phyloP scores from a whole-genome alignment of 2,888 invertebrate genomes.

The Watsonalla cultraria region DNA sequence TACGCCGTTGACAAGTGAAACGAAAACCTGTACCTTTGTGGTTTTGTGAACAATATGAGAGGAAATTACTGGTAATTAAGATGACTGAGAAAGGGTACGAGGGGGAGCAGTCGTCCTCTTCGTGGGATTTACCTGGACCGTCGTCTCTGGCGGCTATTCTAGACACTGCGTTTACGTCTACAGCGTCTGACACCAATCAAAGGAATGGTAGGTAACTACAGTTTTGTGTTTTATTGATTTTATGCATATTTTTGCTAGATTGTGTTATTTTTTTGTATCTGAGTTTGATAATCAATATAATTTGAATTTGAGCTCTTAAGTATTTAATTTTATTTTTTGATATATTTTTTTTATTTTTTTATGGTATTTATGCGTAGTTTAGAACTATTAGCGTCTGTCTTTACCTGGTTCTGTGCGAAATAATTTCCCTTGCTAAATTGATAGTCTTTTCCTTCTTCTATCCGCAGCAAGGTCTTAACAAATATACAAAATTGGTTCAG shows the following conservation, averaged over 20 bases:
- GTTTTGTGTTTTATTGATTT: not conserved
- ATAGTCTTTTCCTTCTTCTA: too few species aligned
- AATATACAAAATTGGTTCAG: too few species aligned
- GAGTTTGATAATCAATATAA: not conserved
- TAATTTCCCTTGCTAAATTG: too few species aligned
- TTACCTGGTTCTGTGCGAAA: too few species aligned
- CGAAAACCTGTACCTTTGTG: constrained; percentile 12
- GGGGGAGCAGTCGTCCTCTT: constrained; percentile 53
- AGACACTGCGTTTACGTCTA: constrained; percentile 81
- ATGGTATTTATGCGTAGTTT: too few species aligned
- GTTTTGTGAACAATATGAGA: constrained; percentile 33
- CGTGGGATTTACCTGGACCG: constrained; percentile 69
- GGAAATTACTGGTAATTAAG: constrained; percentile 28
- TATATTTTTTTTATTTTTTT: too few species aligned
- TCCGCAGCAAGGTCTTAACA: too few species aligned
- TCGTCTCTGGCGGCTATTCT: constrained; percentile 81
- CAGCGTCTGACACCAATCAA: constrained; percentile 57
- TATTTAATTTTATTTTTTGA: too few species aligned
- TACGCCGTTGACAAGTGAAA: constrained; percentile 3
- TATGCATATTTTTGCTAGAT: too few species aligned
- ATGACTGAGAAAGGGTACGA: constrained; percentile 67
- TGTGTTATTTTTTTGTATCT: too few species aligned
- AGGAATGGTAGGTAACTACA: constrained; percentile 50
- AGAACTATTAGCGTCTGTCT: too few species aligned
- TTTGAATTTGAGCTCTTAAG: too few species aligned